Base-by-base conservation (phyloP, 2,888 invertebrate genomes). In the Drepana falcataria region DNA sequence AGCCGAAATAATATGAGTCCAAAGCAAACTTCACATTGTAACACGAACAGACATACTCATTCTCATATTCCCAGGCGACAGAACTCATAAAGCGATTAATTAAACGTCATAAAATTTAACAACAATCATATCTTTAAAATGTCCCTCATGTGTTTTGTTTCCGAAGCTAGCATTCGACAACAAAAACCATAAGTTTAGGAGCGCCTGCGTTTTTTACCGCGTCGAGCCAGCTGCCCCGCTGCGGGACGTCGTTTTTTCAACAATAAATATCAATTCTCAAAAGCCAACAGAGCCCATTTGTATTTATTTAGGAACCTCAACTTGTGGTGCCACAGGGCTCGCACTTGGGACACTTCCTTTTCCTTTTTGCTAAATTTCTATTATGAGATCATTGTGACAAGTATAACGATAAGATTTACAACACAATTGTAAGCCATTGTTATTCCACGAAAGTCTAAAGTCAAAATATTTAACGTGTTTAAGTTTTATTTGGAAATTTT, bases 251-350 rank as follows among this genome's bases (percentile, higher is more conserved):
- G 75, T 83, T 86, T 86, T 87, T 87, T 87, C 76, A 75, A 79
- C 77, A 84, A 85, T 89, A 89, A 89, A 89, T 89, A 89, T 88
- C 88, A 89, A 88, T 88, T 87, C 86, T 77, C 83, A 79, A 82
- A 80, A 79, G 76, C 81, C 79, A 81, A 83, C 83, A 81, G 81
- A 81, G 83, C 76, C 76, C 85, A 87, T 88, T 88, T 84, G 81
- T 89, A 87, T 87, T 88, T 87, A 87, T 88, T 88, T 87, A 85
- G 79, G 78, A 75, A 71, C 77, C 70, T 73, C 71, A 69, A 73
- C 69, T 76, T 74, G 76, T 68, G 78, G 76, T 71, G 71, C 75
- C 72, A 66, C 69, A 70, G 72, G 75, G 75, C 71, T 66, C 68
- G 68, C 75, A 67, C 73, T 62, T 63, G 75, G 77, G 76, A 68